Percentiles rank a stretch among this genome's conserved stretches.
Conservation (phyloP, 2,113 vertebrate genomes). For the Conger conger region DNA sequence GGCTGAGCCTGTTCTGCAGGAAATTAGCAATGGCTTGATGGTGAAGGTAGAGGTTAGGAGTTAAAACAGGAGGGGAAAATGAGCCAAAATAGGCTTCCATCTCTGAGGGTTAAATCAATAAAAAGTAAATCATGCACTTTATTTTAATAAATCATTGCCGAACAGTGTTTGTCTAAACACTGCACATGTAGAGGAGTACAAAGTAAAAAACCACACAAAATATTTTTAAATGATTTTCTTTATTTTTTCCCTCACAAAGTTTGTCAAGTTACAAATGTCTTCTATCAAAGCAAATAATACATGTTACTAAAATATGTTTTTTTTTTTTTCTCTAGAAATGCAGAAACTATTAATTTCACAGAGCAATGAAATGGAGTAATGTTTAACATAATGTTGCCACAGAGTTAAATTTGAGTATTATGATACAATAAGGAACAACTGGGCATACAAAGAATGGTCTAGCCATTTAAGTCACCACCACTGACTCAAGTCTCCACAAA, state of each 20-base stretch:
- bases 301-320: constrained; percentile 32
- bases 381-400: constrained; percentile 7
- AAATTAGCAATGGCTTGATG: too few relatives aligned
- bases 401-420: constrained; percentile 23
- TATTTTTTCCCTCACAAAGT: constrained; percentile 36
- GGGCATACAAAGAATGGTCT: background rate
- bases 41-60: too few relatives aligned
- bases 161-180: background rate
- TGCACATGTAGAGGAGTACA: background rate
- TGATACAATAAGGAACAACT: background rate
- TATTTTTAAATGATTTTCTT: constrained; percentile 9
- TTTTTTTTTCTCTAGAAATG: constrained; percentile 30
- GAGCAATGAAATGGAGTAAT: constrained; percentile 24
- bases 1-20: too few relatives aligned
- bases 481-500: background rate
- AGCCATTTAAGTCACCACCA: background rate
- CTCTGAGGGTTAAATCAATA: too few relatives aligned
- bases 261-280: constrained; percentile 39
- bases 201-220: background rate
- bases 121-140: background rate
- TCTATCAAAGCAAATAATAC: constrained; percentile 31
- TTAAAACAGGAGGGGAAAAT: too few relatives aligned
- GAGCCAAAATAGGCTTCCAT: too few relatives aligned
- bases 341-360: constrained; percentile 27
- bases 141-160: background rate